These are phyloP conservation scores for Platichthys flesus DNA, from an alignment of 2,113 vertebrate genomes.

Conservation along the genomic window DNA sequence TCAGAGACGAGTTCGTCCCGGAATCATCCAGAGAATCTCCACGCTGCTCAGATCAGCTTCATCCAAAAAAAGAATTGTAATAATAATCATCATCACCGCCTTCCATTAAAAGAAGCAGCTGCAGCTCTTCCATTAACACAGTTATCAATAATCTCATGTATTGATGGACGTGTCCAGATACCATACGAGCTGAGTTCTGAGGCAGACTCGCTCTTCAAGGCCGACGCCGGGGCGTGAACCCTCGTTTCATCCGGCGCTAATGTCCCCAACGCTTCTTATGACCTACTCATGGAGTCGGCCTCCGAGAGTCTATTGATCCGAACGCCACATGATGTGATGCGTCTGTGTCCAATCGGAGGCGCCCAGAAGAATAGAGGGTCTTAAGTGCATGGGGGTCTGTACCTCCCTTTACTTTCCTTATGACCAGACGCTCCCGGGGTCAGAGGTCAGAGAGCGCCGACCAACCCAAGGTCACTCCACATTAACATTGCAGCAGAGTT, in stretches of 20 bases:
- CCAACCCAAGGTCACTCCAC: conserved; percentile 84
- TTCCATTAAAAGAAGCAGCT: not conserved
- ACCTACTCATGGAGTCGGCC: not conserved
- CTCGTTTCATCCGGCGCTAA: conserved; percentile 55
- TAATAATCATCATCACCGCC: not conserved
- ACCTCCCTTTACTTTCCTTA: conserved; percentile 79
- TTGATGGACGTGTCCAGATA: conserved; percentile 11
- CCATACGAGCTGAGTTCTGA: conserved; percentile 13
- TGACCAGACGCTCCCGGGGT: conserved; percentile 85
- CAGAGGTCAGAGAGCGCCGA: conserved; percentile 83
- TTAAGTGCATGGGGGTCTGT: conserved; percentile 79
- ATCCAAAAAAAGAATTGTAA: no score
- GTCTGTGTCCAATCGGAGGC: conserved; percentile 36
- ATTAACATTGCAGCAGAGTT: conserved; percentile 84
- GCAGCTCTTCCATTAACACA: not conserved
- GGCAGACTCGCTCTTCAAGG: conserved; percentile 2
- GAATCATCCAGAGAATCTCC: not conserved
- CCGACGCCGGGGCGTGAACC: conserved; percentile 63
- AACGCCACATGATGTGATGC: conserved; percentile 46
- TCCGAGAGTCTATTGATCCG: conserved; percentile 76
- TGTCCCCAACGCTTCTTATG: not conserved
- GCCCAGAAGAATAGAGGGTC: conserved; percentile 19
- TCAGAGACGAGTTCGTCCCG: not conserved
- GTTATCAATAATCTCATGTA: conserved; percentile 10
- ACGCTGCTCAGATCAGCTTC: no score